Percentiles rank a stretch among this genome's conserved stretches.
phyloP scores from a whole-genome alignment of 2,113 vertebrate genomes.

The Bungarus multicinctus region DNA sequence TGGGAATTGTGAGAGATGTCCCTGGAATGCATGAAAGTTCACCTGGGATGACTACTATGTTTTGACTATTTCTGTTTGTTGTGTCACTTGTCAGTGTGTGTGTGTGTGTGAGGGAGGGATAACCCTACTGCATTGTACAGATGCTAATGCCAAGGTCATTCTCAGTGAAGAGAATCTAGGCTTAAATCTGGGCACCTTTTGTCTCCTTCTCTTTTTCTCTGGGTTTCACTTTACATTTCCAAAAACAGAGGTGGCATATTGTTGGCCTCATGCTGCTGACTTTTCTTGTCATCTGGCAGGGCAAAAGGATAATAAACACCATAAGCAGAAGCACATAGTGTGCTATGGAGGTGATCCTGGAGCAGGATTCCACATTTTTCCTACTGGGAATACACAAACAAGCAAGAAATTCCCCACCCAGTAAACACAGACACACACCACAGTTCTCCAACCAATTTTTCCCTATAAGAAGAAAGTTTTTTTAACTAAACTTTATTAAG shows the following conservation, averaged over 20 bases:
- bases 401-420: background rate
- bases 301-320: background rate
- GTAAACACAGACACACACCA: too few relatives aligned
- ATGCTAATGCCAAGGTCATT: background rate
- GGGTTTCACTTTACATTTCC: background rate
- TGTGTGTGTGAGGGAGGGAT: background rate
- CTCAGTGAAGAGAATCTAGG: background rate
- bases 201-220: background rate
- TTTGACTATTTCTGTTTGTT: background rate
- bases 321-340: background rate
- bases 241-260: background rate
- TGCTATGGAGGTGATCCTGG: background rate
- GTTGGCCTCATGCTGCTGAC: background rate
- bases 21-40: background rate
- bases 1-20: background rate
- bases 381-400: background rate
- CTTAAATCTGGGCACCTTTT: background rate
- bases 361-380: background rate
- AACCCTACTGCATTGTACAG: background rate
- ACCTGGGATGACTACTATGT: too few relatives aligned
- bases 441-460: background rate
- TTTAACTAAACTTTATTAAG: too few relatives aligned
- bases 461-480: background rate
- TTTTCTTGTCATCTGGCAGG: background rate
- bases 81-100: background rate